Base-by-base conservation (phyloP, 2,113 vertebrate genomes). In the Cottus gobio region DNA sequence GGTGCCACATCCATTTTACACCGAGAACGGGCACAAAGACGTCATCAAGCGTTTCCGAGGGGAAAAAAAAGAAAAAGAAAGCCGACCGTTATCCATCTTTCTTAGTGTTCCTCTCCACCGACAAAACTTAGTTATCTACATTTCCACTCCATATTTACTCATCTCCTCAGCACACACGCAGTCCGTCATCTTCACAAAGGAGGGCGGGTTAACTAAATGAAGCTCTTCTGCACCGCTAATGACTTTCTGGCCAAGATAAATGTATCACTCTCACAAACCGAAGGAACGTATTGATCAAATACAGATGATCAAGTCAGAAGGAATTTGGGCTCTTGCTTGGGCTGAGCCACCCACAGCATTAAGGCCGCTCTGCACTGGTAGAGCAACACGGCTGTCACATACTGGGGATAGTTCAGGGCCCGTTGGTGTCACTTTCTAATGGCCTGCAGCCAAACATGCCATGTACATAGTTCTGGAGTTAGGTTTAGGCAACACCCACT, bases 51-150 rank as follows among this genome's bases (percentile, higher is more conserved):
- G 36, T 80, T 36, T 58, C 54, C 39, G 15, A 20, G 61, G 54
- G 74, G 74, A 62, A 22, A 2, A 18, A 46, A 13, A 20, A 48
- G 16, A 44, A 20, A 22, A 76, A 74, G 79, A 80, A 67, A 70
- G 39, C 56, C 72, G n/a, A 8, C 42, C 69, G 68, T 77, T 78
- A 80, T 85, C 77, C 68, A 77, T 89, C 79, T 90, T 58, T 83
- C 85, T 89, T 52, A 86, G 62, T 81, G 60, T 64, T 84, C 28
- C 1, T 60, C 30, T 61, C 16, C 20, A 60, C n/a, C 2, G 52
- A 61, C 58, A 30, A 82, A 87, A 79, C 65, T 65, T 66, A 66
- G 83, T 86, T 92, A 78, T 60, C 50, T 71, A 79, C 77, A 73
- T 84, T 90, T 80, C 57, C 72, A 79, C 48, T 81, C 58, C 63